These are phyloP conservation scores for Aviceda subcristata DNA, from an alignment of 2,113 vertebrate species.

Conservation along the genomic window DNA sequence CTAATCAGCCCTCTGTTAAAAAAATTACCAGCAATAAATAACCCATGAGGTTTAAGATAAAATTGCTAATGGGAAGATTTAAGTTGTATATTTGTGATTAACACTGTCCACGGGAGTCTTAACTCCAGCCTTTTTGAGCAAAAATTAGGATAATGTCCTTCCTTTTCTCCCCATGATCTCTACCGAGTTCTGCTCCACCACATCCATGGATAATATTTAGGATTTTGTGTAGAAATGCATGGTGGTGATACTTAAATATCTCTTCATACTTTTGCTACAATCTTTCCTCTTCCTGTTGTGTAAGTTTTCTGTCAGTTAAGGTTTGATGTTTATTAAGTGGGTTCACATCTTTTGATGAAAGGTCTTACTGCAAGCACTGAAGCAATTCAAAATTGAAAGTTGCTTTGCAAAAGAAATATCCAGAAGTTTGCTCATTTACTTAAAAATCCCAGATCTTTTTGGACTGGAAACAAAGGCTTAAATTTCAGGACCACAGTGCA, in stretches of 20 bases:
- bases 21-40: neutral
- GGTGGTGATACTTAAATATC: neutral
- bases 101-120: fast-evolving
- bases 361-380: neutral
- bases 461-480: neutral
- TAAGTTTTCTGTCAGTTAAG: neutral
- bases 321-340: neutral
- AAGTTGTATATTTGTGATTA: neutral
- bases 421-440: neutral
- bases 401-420: neutral
- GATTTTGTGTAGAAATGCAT: neutral
- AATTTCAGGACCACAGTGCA: neutral
- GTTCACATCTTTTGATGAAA: neutral
- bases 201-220: neutral
- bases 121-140: neutral
- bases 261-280: neutral
- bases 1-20: neutral
- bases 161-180: neutral
- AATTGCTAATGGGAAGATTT: neutral
- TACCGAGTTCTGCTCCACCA: neutral
- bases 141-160: neutral
- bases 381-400: neutral
- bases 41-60: neutral
- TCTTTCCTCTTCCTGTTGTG: neutral
- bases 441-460: neutral